Conservation (phyloP, 2,797 vertebrate species). For the Psittacula echo region DNA sequence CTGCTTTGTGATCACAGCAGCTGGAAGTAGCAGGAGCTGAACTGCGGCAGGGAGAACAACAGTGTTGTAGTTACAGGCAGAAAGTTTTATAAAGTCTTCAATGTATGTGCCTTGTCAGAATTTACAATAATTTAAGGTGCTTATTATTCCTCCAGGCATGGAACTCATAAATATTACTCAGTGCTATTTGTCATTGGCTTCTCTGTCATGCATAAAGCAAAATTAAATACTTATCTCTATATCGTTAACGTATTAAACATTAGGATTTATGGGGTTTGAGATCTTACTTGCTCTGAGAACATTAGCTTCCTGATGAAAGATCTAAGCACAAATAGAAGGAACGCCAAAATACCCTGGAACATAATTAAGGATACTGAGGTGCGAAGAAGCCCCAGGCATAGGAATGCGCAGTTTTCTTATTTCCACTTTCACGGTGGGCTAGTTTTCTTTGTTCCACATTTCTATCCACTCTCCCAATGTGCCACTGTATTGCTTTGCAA, state of each 20-base stretch:
- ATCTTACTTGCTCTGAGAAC: conserved; percentile 60
- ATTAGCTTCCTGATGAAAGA: conserved; percentile 67
- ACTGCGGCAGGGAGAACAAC: not conserved
- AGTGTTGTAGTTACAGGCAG: conserved; percentile 8
- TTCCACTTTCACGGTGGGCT: conserved; percentile 54
- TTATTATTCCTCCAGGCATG: conserved; percentile 62
- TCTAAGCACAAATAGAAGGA: conserved; percentile 53
- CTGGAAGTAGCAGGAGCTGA: not conserved
- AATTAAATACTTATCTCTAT: conserved; percentile 73
- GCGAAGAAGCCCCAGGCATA: conserved; percentile 44
- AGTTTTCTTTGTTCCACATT: not conserved
- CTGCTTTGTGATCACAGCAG: not conserved
- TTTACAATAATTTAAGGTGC: conserved; percentile 64
- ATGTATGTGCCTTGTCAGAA: conserved; percentile 56
- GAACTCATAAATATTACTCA: conserved; percentile 67
- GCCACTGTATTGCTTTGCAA: not conserved
- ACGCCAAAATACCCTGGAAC: conserved; percentile 41
- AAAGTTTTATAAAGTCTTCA: conserved; percentile 63
- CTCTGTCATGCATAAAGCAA: conserved; percentile 66
- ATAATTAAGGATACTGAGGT: conserved; percentile 59
- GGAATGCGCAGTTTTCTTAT: conserved; percentile 26
- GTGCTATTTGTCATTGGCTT: conserved; percentile 67
- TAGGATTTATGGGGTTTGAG: conserved; percentile 68
- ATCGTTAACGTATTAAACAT: conserved; percentile 62
- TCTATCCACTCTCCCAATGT: not conserved